Percentiles rank a stretch among this genome's conserved stretches.
These are phyloP conservation scores for Pangasius mekongensis DNA, from an alignment of 2,797 vertebrate genomes.

Conservation along the genomic window DNA sequence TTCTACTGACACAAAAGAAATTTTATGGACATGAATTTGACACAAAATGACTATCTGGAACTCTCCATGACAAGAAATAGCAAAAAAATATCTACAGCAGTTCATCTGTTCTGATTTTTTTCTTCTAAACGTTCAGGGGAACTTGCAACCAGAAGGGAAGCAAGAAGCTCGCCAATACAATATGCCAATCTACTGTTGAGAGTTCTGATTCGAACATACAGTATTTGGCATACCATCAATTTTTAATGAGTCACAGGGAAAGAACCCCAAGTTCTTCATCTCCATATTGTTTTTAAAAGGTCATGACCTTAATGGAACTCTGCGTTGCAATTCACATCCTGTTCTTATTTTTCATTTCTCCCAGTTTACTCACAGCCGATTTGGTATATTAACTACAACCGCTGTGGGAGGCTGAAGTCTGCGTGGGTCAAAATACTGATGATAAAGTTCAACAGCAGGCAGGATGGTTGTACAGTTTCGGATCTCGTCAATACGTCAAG, in stretches of 20 bases:
- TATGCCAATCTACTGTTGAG: background rate
- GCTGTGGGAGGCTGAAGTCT: background rate
- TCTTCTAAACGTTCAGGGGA: background rate
- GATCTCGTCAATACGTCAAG: background rate
- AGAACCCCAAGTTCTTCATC: conserved; percentile 12
- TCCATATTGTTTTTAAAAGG: conserved; percentile 24
- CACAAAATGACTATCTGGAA: background rate
- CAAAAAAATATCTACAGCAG: background rate
- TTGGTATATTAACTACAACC: background rate
- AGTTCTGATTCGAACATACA: background rate
- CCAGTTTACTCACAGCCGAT: background rate
- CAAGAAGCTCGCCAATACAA: background rate
- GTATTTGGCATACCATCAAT: background rate
- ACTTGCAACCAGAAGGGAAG: background rate
- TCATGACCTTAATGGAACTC: conserved; percentile 24
- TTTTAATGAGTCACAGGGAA: conserved; percentile 40
- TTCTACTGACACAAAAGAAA: background rate
- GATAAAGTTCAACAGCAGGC: background rate
- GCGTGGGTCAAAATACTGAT: background rate
- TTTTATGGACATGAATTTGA: background rate
- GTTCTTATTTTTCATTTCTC: conserved; percentile 13
- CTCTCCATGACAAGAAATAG: background rate
- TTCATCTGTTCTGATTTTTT: background rate
- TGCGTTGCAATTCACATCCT: background rate
- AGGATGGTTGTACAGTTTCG: background rate